phyloP scores from a whole-genome alignment of 1,140 invertebrate species.

The Trinorchestia longiramus region DNA sequence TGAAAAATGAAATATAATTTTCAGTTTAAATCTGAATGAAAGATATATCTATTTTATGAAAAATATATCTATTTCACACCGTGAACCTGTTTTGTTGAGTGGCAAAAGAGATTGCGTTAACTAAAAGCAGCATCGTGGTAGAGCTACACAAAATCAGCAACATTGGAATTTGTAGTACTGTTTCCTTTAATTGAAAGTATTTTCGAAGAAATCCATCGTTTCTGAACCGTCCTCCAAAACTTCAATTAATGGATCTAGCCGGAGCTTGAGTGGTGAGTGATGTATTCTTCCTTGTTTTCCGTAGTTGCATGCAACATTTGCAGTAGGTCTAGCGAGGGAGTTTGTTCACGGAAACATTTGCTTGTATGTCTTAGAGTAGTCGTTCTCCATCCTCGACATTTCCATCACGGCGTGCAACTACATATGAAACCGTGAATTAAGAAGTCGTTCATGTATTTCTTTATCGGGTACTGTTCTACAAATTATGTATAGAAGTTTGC shows the following conservation, averaged over 20 bases:
- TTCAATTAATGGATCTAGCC: background rate
- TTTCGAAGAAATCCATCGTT: background rate
- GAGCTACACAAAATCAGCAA: background rate
- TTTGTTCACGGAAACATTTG: background rate
- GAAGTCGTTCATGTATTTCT: too few relatives aligned
- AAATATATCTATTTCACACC: background rate
- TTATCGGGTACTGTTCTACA: too few relatives aligned
- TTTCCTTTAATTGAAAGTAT: background rate
- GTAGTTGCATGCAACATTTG: background rate
- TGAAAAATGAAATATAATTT: background rate
- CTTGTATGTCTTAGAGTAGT: background rate
- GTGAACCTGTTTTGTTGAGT: background rate
- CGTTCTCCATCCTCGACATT: background rate
- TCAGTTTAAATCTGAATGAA: background rate
- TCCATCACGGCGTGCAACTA: too few relatives aligned
- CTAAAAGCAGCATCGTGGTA: background rate
- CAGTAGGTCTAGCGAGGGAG: background rate
- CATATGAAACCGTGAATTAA: too few relatives aligned
- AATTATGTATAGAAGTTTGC: too few relatives aligned
- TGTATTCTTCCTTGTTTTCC: background rate
- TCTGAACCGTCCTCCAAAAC: background rate
- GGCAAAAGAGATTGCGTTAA: background rate
- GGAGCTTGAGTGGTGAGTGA: background rate
- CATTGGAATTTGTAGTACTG: background rate
- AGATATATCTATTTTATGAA: background rate